phyloP scores from a whole-genome alignment of 2,888 invertebrate genomes.

The Harpalus rufipes region DNA sequence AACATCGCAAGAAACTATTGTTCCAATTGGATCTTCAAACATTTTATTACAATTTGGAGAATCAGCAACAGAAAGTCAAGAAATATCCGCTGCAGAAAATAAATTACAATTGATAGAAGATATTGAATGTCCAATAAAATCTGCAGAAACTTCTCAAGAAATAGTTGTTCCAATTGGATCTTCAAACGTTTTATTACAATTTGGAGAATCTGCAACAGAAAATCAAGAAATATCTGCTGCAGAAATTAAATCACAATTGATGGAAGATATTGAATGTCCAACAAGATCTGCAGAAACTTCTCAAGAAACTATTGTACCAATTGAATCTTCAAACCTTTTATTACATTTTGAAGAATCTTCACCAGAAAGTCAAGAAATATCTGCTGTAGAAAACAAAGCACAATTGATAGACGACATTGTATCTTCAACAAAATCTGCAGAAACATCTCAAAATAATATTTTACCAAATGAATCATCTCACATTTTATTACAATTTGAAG shows the following conservation, averaged over 20 bases:
- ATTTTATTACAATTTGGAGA: background rate
- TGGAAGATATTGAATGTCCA: background rate
- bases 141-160: background rate
- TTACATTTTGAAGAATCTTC: background rate
- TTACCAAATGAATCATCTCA: background rate
- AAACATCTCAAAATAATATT: background rate
- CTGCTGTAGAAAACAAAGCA: background rate
- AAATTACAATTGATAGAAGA: background rate
- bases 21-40: too few relatives aligned
- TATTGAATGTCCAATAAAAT: background rate
- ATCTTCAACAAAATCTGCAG: too few relatives aligned
- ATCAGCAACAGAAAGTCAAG: too few relatives aligned
- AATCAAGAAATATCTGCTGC: background rate
- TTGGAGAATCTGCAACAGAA: too few relatives aligned
- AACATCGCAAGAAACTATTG: background rate
- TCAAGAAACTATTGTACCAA: conserved; percentile 1
- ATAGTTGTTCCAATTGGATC: background rate
- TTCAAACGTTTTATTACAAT: background rate
- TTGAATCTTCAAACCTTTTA: background rate
- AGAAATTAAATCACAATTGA: background rate
- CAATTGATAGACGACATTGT: background rate
- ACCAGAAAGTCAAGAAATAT: conserved; percentile 21
- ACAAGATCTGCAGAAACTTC: too few relatives aligned
- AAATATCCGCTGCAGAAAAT: background rate
- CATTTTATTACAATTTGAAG: conserved; percentile 12